Conservation (phyloP, 2,888 invertebrate species). For the Himalopsyche tibetana region DNA sequence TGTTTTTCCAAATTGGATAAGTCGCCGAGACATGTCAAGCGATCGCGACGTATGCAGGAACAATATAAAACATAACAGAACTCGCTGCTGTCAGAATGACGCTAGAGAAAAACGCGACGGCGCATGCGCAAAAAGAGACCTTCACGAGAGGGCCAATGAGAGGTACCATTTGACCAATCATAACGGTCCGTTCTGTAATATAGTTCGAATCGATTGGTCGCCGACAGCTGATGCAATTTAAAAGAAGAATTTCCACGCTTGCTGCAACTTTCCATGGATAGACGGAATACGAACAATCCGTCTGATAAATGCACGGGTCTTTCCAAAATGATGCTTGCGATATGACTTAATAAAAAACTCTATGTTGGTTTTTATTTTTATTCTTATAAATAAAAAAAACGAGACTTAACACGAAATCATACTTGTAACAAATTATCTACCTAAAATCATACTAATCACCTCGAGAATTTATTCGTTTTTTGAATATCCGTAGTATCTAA, state of each 20-base stretch:
- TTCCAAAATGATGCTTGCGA: neutral
- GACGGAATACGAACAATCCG: slow-evolving; percentile 1
- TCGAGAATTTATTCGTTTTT: too few species aligned
- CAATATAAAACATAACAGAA: slow-evolving; percentile 49
- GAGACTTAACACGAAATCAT: too few species aligned
- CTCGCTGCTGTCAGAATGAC: slow-evolving; percentile 52
- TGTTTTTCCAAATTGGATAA: neutral
- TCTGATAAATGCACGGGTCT: neutral
- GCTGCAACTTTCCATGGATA: neutral
- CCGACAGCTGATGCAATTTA: slow-evolving; percentile 58
- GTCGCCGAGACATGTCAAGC: slow-evolving; percentile 19
- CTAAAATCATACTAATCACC: too few species aligned
- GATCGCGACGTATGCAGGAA: slow-evolving; percentile 38
- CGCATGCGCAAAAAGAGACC: slow-evolving; percentile 50
- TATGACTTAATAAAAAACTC: too few species aligned
- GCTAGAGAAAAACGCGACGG: slow-evolving; percentile 28
- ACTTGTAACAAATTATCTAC: too few species aligned
- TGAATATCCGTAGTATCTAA: too few species aligned
- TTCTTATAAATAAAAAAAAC: too few species aligned
- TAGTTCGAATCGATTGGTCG: slow-evolving; percentile 55
- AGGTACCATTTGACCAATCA: neutral
- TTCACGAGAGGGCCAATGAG: slow-evolving; percentile 22
- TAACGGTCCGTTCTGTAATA: slow-evolving; percentile 47
- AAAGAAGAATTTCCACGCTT: slow-evolving; percentile 48
- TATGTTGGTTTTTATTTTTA: too few species aligned